phyloP scores from a whole-genome alignment of 2,888 invertebrate species.

The Netelia inedita region DNA sequence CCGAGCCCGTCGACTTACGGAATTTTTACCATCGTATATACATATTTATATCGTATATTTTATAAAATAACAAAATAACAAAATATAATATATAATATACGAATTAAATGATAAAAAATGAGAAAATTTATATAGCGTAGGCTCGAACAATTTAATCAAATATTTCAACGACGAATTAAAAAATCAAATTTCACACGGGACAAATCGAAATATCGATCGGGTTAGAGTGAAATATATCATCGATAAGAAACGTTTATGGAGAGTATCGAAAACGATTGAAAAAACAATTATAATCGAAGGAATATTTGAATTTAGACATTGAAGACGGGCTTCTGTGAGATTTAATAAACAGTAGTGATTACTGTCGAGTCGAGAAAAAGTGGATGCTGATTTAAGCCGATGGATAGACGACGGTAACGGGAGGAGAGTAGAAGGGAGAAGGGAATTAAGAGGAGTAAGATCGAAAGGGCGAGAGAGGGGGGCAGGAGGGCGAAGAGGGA shows the following conservation, averaged over 20 bases:
- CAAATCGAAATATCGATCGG: not conserved
- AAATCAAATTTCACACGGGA: not conserved
- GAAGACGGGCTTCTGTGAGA: not conserved
- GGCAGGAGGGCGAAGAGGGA: constrained; percentile 5
- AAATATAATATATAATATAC: not conserved
- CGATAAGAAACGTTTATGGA: not conserved
- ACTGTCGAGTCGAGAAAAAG: constrained; percentile 15
- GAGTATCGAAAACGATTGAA: not conserved
- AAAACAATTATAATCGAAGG: not conserved
- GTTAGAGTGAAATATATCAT: not conserved
- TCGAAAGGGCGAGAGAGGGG: constrained; percentile 14
- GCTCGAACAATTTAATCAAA: not conserved
- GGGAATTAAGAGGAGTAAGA: constrained; percentile 29
- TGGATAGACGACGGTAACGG: constrained; percentile 11
- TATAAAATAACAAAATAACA: too few species aligned
- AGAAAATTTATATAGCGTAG: not conserved
- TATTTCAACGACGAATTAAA: not conserved
- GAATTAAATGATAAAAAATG: not conserved
- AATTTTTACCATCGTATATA: not conserved
- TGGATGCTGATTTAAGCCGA: constrained; percentile 38
- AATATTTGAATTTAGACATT: not conserved
- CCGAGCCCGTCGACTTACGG: constrained; percentile 12
- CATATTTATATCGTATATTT: not conserved
- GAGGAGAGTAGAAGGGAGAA: constrained; percentile 21
- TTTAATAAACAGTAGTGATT: not conserved